Percentiles rank a stretch among this genome's conserved stretches.
phyloP scores from a whole-genome alignment of 2,797 vertebrate genomes.

The Rhinophrynus dorsalis region DNA sequence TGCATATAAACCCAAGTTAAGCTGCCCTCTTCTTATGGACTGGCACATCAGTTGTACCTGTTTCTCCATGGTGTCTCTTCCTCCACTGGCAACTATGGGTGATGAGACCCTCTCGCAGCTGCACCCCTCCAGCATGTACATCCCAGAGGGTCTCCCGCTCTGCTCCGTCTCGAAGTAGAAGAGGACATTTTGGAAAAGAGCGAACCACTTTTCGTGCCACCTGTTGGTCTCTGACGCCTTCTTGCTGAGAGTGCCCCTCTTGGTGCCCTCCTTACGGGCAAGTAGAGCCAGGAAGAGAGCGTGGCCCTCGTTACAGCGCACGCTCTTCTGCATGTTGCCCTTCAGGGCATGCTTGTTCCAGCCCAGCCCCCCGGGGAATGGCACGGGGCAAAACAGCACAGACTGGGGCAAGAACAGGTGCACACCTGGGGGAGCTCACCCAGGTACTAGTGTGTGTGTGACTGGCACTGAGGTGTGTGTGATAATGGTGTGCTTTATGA shows the following conservation, averaged over 20 bases:
- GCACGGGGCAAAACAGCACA: conserved; percentile 6
- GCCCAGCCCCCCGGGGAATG: conserved; percentile 10
- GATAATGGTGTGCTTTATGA: too few species aligned
- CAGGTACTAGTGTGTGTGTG: too few species aligned
- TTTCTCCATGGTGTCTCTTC: conserved; percentile 79
- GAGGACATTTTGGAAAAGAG: conserved; percentile 84
- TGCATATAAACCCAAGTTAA: too few species aligned
- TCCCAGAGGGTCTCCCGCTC: conserved; percentile 78
- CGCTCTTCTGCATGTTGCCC: conserved; percentile 85
- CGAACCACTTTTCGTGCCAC: conserved; percentile 88
- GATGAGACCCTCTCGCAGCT: conserved; percentile 78
- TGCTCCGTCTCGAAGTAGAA: conserved; percentile 88
- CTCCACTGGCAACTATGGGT: conserved; percentile 67
- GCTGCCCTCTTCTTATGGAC: too few species aligned
- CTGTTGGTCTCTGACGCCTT: conserved; percentile 82
- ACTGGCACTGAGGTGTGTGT: too few species aligned
- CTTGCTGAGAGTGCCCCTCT: conserved; percentile 81
- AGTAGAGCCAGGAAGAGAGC: conserved; percentile 78
- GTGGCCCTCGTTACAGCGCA: conserved; percentile 86
- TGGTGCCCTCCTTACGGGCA: conserved; percentile 83
- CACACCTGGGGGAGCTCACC: too few species aligned
- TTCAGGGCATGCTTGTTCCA: conserved; percentile 31
- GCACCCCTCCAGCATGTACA: conserved; percentile 86
- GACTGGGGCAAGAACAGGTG: neutral
- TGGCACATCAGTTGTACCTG: conserved; percentile 72